Evolutionary conservation across 2,113 vertebrate genomes (phyloP).

Genomic region (Trogon surrucura): DNA sequence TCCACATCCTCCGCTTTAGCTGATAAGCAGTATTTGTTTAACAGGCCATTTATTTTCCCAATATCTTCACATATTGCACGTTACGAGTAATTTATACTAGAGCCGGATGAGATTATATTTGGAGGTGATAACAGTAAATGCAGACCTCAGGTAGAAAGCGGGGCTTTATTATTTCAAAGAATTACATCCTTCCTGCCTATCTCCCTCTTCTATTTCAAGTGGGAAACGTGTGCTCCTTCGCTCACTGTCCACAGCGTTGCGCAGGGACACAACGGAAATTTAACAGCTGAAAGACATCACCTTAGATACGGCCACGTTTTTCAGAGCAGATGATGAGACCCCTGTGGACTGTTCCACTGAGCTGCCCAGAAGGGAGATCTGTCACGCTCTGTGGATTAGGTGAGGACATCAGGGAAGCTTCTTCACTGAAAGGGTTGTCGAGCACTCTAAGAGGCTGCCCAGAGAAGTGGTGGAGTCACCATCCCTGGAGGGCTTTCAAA

Average conservation of each 20-base stretch:
- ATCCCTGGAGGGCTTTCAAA: too few species aligned
- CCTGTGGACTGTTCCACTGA: neutral
- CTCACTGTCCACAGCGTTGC: neutral
- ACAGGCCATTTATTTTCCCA: constrained; percentile 59
- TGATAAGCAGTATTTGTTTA: constrained; percentile 63
- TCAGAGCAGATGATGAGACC: neutral
- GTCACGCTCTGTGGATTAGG: neutral
- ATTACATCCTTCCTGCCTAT: constrained; percentile 39
- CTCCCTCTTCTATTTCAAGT: constrained; percentile 12
- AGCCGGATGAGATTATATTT: constrained; percentile 55
- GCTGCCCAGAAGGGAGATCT: neutral
- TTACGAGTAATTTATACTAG: constrained; percentile 39
- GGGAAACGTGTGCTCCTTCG: neutral
- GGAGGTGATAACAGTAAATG: constrained; percentile 57
- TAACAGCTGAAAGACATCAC: neutral
- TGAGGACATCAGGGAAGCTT: neutral
- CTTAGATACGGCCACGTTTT: neutral
- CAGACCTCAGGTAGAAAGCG: constrained; percentile 43
- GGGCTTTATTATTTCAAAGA: constrained; percentile 38
- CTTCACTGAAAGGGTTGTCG: too few species aligned
- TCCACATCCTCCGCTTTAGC: neutral
- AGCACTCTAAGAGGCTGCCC: too few species aligned
- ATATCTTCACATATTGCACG: constrained; percentile 10
- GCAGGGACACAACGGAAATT: neutral
- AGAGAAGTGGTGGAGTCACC: too few species aligned